Conservation (phyloP, 2,113 vertebrate species). For the Alaudala cheleensis region DNA sequence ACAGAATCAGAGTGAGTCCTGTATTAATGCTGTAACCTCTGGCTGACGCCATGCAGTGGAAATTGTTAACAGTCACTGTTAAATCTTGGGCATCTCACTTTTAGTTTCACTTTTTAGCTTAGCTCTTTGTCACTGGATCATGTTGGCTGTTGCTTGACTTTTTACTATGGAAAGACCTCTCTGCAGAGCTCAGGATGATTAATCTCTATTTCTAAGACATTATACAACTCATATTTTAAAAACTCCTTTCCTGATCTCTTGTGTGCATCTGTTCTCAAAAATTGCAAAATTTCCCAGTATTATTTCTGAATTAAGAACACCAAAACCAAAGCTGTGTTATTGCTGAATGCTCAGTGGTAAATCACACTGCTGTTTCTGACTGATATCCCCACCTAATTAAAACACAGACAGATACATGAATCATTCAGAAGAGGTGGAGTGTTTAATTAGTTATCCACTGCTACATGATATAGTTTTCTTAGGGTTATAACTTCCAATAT, state of each 20-base stretch:
- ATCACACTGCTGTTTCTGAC: not conserved
- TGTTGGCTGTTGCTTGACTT: not conserved
- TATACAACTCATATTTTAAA: not conserved
- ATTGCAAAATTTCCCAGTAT: not conserved
- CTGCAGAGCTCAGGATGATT: not conserved
- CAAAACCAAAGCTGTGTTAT: not conserved
- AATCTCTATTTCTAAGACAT: not conserved
- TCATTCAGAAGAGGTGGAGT: not conserved
- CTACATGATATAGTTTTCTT: not conserved
- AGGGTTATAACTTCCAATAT: not conserved
- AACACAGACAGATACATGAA: not conserved
- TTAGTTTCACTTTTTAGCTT: not conserved
- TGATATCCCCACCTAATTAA: not conserved
- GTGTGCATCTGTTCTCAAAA: not conserved
- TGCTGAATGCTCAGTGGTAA: not conserved
- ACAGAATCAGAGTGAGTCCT: not conserved
- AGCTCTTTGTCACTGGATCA: not conserved
- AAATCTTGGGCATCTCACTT: not conserved
- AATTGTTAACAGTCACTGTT: not conserved
- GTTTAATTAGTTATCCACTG: slow-evolving; percentile 9
- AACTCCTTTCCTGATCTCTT: not conserved
- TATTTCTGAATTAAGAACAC: not conserved
- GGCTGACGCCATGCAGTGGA: not conserved
- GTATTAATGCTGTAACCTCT: not conserved
- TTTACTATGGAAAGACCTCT: not conserved